A percentile compares a stretch with the other conserved stretches of the same genome.
Evolutionary conservation across 2,113 vertebrate genomes (phyloP).

Genomic region (Platysteira castanea): DNA sequence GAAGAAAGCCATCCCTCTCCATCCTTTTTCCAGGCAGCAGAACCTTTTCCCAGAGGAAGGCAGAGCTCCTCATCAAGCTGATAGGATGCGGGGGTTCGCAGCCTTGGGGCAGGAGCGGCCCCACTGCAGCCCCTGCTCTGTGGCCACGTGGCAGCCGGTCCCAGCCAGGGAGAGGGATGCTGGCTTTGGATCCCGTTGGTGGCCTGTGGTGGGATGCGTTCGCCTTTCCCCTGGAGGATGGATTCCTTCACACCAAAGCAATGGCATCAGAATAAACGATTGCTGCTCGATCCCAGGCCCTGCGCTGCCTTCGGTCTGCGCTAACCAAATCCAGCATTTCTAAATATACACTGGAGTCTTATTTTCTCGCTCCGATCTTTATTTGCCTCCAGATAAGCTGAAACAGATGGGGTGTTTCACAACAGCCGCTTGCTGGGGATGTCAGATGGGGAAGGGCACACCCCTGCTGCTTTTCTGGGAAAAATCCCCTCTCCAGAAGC

Average conservation of each 20-base stretch:
- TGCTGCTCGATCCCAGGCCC: constrained; percentile 40
- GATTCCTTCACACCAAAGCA: constrained; percentile 57
- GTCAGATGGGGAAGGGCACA: constrained; percentile 47
- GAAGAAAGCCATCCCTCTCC: not conserved
- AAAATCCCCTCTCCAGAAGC: constrained; percentile 29
- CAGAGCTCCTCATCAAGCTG: not conserved
- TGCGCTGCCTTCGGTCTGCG: not conserved
- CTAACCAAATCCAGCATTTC: constrained; percentile 58
- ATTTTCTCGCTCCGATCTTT: constrained; percentile 49
- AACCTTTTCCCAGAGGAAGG: not conserved
- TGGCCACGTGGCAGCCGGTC: not conserved
- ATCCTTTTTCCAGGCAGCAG: not conserved
- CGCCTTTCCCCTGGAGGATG: not conserved
- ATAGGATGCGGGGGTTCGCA: fast-evolving
- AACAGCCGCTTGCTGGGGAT: constrained; percentile 42
- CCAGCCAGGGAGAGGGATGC: not conserved
- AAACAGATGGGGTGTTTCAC: constrained; percentile 60
- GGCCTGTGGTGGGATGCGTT: not conserved
- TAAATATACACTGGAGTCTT: constrained; percentile 62
- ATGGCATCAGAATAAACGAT: constrained; percentile 56
- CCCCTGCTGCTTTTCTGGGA: constrained; percentile 59
- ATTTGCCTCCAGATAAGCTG: constrained; percentile 63
- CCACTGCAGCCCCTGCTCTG: not conserved
- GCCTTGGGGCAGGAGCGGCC: fast-evolving
- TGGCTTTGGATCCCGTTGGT: not conserved